Evolutionary conservation across 2,113 vertebrate genomes (phyloP), one percentile per base, ranked within the genome.

Genomic region (Pachycephala philippinensis): DNA sequence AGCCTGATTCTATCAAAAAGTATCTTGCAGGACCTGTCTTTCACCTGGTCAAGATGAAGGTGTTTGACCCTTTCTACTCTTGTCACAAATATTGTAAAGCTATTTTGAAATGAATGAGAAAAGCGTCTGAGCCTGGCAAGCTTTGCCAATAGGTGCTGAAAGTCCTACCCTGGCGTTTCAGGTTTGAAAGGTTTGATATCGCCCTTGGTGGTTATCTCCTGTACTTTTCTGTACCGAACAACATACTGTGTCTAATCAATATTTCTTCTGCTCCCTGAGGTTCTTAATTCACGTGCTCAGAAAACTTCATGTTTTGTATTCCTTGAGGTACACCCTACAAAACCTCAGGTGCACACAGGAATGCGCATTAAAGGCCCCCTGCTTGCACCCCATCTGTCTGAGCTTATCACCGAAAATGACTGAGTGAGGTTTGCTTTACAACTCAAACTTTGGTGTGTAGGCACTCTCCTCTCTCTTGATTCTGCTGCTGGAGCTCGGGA

Each of bases 241-340:
- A 49, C 92, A 96, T 31, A 96, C 97, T 96, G 92, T 87, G 96
- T 49, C 5, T 12, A 95, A 97, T 97, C 92, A 9, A 96, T 97
- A 96, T 94, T 97, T 95, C 68, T 95, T 80, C 61, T 94, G 70
- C 93, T 97, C 93, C 91, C 90, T 90, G 90, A 97, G 90, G 92
- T 96, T 97, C 92, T 90, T 97, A 95, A 97, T 96, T 93, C 92
- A 80, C 64, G n/a, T 88, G 66, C 94, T 93, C 81, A 90, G 91
- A 90, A 96, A 97, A 75, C 84, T 83, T 96, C 33, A 42, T 86
- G 72, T 80, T 97, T 97, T 92, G 65, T 96, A 97, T 97, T 97
- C 96, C 70, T 82, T n/a, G 72, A 96, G 91, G 71, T 31, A 64
- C 57, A 44, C 59, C 56, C 74, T 71, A 60, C 45, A 81, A 89